phyloP scores from a whole-genome alignment of 1,140 invertebrate species.

The Zaprionus gabonicus region DNA sequence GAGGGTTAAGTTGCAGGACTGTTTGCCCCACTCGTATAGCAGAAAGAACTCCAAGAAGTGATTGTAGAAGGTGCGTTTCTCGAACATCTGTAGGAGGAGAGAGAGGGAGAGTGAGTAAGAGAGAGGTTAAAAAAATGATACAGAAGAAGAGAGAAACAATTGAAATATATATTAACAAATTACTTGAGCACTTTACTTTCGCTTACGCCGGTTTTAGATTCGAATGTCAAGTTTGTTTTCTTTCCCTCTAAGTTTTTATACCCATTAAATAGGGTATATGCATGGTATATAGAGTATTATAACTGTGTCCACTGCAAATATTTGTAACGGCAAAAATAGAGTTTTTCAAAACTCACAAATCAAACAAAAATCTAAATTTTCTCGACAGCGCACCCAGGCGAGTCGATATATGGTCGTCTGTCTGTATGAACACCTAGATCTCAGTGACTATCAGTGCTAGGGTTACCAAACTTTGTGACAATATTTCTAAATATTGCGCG shows the following conservation, averaged over 20 bases:
- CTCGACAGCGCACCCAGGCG: too few relatives aligned
- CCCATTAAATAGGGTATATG: too few relatives aligned
- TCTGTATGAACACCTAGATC: too few relatives aligned
- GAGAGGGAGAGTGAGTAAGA: not conserved
- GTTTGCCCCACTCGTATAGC: constrained; percentile 72
- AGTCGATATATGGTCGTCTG: too few relatives aligned
- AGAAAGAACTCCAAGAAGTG: constrained; percentile 76
- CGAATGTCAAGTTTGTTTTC: not conserved
- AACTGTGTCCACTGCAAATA: too few relatives aligned
- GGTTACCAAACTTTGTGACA: too few relatives aligned
- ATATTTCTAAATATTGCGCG: too few relatives aligned
- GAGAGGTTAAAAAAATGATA: not conserved
- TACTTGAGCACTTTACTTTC: not conserved
- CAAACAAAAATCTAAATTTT: too few relatives aligned
- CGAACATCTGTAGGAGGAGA: constrained; percentile 61
- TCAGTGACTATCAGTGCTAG: too few relatives aligned
- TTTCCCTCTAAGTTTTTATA: not conserved
- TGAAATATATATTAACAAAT: not conserved
- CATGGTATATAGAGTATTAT: too few relatives aligned
- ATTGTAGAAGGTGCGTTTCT: constrained; percentile 69
- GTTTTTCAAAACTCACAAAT: too few relatives aligned
- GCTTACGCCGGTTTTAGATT: not conserved
- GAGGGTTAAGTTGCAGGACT: constrained; percentile 69
- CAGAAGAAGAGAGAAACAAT: not conserved
- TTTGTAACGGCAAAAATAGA: too few relatives aligned